Evolutionary conservation across 2,113 vertebrate species (phyloP), one percentile per base, ranked within the genome.

Genomic region (Amphiprion ocellaris): DNA sequence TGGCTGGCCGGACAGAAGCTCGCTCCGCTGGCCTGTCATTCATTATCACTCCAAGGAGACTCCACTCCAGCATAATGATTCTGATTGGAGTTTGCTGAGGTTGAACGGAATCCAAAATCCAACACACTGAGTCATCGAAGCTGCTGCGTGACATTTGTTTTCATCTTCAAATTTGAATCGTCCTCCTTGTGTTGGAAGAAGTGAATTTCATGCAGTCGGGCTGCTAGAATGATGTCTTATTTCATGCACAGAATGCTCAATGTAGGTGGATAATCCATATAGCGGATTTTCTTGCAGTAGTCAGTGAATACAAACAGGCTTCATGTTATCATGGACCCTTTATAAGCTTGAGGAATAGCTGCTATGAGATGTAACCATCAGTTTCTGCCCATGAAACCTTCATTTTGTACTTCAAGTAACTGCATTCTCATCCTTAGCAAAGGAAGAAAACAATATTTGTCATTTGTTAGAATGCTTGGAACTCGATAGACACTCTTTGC

Each of bases 11-110:
- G 77, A 63, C 70, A 2, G 44, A 69, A 65, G 76, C 77, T 81
- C 19, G 0, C 44, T 71, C 52, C 50, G 44, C 73, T 39, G 74
- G 66, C 5, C 44, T 6, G 15, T 81, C 74, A 44, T 65, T 75
- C 69, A 59, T 49, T 59, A 73, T 62, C 62, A 58, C 47, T 60
- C 21, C 50, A 50, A 80, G 44, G 64, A 85, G 46, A 70, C 64
- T 71, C 9, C n/a, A 19, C 66, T 68, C 23, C 46, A 28, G 58
- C 21, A 63, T 49, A 55, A 54, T 26, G 39, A 52, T 15, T 69
- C 30, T 74, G 50, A 78, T 59, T 56, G 44, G 12, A 72, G 26
- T 50, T 47, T 17, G 33, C 41, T 14, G 41, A 15, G 41, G 41
- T 15, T 44, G 41, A 44, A 44, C 12, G 14, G 41, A 44, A 44